Base-by-base conservation (phyloP, 2,797 vertebrate genomes). In the Allochrocebus solatus region DNA sequence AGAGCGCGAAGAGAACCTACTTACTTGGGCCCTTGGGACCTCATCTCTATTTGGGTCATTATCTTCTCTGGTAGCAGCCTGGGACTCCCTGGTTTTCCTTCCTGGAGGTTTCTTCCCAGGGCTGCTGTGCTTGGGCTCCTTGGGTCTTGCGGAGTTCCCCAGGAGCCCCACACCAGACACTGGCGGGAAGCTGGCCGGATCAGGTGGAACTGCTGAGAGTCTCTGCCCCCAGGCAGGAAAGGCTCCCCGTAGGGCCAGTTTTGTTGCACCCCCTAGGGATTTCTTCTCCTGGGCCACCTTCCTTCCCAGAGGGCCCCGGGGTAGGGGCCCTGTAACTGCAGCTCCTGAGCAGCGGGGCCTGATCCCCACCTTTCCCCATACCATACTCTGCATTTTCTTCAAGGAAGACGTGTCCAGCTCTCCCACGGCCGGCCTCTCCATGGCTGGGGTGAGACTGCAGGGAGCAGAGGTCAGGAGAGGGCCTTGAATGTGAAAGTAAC, bases 191-290 rank as follows among this genome's bases (percentile, higher is more conserved):
- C 72, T 55, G 57, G 17, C 8, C 2, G 26, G 43, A 1, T 53
- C 84, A 19, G 6, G 43, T 3, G 64, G 33, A 43, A 13, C 6
- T 2, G 36, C 33, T 1, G 2, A 21, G 7, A 7, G 1, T 53
- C 53, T 74, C 85, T 93, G 78, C 0, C 33, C 72, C 89, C 85
- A 91, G 5, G 78, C 2, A 36, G 91, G 57, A 16, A 95, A 79
- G 57, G 2, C 39, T 74, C 30, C 67, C 8, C n/a, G 50, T 2
- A 16, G 8, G 5, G 33, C 8, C 21, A 72, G 14, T 8, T 9
- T 39, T 1, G 94, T 55, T 33, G 4, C 2, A 5, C 2, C 6
- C 3, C 1, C 4, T 0, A 0, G 10, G 4, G 19, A 2, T 8
- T 28, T 53, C 74, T 76, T 96, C 43, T 59, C 81, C n/a, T 81